Evolutionary conservation across 2,113 vertebrate genomes (phyloP), one percentile per base, ranked within the genome.

Genomic region (Cheirogaleus medius): DNA sequence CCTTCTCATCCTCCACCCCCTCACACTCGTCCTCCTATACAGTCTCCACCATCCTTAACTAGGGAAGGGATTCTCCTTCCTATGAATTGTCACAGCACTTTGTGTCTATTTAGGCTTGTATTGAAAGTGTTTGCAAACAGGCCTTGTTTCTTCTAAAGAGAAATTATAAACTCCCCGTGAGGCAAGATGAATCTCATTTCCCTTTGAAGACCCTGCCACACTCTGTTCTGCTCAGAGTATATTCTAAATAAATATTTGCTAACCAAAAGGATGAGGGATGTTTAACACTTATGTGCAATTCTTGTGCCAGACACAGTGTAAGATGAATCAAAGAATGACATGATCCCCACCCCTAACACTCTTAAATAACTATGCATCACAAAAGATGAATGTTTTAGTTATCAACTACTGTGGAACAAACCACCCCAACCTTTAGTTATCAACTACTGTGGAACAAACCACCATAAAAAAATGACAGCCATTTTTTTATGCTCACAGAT

Each of bases 101-200:
- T 56, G 25, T 54, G 6, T 89, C 74, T 86, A 29, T 74, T 39
- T 68, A 42, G 37, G 47, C 69, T 87, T 66, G 12, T 34, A 11
- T 90, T 69, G 44, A 42, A 89, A 63, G 17, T 92, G 12, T 63
- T 76, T 39, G 37, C 85, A 71, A 87, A 64, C 63, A 76, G 69
- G 37, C 5, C 49, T 63, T 86, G 14, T 69, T 66, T 90, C 39
- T 39, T 42, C 14, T 58, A 49, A 56, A 82, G 58, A 77, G 82
- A 81, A 60, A 47, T 2, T 18, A 8, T 60, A 71, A 71, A 44
- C 14, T 77, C 54, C 60, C 39, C 8, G 2, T 7, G 20, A 60
- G 71, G n/a, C 56, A 8, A 69, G 71, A 66, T 12, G 27, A 20
- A 42, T 8, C 13, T 32, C 15, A 12, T 17, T 87, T 34, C 42